phyloP scores from a whole-genome alignment of 1,140 invertebrate genomes.

The Capitella teleta region DNA sequence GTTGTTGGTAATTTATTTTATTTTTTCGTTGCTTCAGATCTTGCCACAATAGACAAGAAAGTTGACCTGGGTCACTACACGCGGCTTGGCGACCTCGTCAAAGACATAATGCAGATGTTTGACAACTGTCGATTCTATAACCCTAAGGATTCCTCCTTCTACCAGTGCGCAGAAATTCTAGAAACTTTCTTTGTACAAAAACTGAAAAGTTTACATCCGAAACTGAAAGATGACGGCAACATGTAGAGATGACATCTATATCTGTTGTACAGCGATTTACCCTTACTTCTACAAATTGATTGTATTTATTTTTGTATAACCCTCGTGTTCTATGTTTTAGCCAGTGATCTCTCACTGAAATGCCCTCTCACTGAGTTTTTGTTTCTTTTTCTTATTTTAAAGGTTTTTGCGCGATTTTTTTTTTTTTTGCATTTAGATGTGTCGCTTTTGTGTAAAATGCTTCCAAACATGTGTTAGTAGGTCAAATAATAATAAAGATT shows the following conservation, averaged over 20 bases:
- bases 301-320: background rate
- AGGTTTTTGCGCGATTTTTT: background rate
- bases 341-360: background rate
- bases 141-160: conserved; percentile 86
- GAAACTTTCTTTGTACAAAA: conserved; percentile 84
- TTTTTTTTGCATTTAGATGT: too few relatives aligned
- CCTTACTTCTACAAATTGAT: background rate
- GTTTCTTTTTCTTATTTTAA: background rate
- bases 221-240: background rate
- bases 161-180: conserved; percentile 83
- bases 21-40: conserved; percentile 52
- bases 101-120: conserved; percentile 95
- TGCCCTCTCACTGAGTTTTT: background rate
- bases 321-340: background rate
- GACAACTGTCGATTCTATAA: conserved; percentile 97
- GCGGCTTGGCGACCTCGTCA: conserved; percentile 85
- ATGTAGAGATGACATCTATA: background rate
- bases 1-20: background rate
- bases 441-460: too few relatives aligned
- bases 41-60: conserved; percentile 81
- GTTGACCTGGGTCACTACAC: conserved; percentile 72
- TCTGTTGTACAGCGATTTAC: background rate
- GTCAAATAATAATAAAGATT: too few relatives aligned
- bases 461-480: too few relatives aligned
- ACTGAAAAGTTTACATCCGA: conserved; percentile 33